Conservation (phyloP, 2,113 vertebrate species). For the Charadrius vociferus region DNA sequence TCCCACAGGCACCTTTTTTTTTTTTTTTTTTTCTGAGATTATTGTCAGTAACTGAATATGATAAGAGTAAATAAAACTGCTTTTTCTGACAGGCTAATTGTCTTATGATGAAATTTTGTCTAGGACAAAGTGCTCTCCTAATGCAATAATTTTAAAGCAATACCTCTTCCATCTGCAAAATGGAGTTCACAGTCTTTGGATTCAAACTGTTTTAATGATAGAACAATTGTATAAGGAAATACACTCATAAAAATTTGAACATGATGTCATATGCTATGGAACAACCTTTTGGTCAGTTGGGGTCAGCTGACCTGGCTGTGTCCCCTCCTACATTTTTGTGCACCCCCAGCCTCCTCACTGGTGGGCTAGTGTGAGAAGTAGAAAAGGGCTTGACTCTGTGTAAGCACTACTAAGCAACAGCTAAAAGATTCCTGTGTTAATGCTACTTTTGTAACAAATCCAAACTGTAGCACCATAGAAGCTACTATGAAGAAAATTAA, state of each 20-base stretch:
- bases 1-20: neutral
- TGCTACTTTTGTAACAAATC: neutral
- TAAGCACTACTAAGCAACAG: neutral
- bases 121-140: neutral
- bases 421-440: neutral
- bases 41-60: neutral
- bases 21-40: neutral
- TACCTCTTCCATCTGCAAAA: slow-evolving; percentile 44
- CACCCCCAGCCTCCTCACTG: neutral
- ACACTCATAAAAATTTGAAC: slow-evolving; percentile 21
- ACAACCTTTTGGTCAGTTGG: neutral
- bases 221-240: slow-evolving; percentile 37
- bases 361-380: neutral
- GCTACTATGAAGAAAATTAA: neutral
- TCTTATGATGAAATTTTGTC: neutral
- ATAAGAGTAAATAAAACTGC: slow-evolving; percentile 1
- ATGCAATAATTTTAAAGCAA: slow-evolving; percentile 37
- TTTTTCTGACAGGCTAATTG: neutral
- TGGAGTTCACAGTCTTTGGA: slow-evolving; percentile 31
- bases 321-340: neutral
- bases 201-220: slow-evolving; percentile 58
- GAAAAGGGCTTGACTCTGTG: neutral
- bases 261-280: neutral
- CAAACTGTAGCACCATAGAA: neutral
- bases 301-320: neutral